Conservation (phyloP, 2,888 invertebrate genomes). For the Cantharis rustica region DNA sequence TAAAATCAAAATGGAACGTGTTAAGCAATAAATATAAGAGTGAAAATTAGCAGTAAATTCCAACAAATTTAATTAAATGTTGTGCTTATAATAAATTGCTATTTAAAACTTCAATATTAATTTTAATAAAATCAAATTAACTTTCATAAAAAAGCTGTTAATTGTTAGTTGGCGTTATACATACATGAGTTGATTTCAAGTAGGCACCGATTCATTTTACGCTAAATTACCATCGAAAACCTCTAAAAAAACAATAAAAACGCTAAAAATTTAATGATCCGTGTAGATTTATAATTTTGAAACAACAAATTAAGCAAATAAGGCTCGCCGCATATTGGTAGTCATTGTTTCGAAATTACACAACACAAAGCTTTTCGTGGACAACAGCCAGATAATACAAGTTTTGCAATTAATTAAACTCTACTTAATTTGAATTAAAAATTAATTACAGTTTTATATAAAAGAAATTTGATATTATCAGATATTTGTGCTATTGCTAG, state of each 20-base stretch:
- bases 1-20: background rate
- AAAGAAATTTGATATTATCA: background rate
- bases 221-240: background rate
- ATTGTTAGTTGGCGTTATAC: background rate
- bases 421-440: background rate
- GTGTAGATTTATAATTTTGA: background rate
- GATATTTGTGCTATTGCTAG: background rate
- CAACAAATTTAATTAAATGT: slow-evolving; percentile 2
- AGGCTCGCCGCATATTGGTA: background rate
- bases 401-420: background rate
- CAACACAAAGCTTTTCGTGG: too few relatives aligned
- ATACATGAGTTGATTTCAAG: background rate
- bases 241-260: background rate
- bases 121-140: background rate
- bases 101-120: background rate
- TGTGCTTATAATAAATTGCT: background rate
- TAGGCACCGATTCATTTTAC: background rate
- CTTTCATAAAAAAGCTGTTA: background rate
- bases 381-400: background rate
- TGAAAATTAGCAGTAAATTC: background rate
- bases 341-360: too few relatives aligned
- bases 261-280: background rate
- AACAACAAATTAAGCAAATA: background rate
- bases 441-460: background rate
- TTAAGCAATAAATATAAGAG: background rate